Evolutionary conservation across 1,140 invertebrate genomes (phyloP).

Genomic region (Drosophila subpulchrella): DNA sequence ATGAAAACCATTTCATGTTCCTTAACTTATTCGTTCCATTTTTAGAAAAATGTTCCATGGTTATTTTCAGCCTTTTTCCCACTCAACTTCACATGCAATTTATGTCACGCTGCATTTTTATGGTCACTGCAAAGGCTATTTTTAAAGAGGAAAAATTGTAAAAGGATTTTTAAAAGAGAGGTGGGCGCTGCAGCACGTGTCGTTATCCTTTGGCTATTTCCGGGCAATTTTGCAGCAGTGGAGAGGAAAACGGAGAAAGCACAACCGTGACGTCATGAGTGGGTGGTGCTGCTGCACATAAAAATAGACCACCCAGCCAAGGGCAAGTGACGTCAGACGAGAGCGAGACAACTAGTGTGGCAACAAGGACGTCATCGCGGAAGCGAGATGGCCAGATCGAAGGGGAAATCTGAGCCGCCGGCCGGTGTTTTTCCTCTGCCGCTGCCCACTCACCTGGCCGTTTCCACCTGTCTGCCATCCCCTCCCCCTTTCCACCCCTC

Average conservation of each 20-base stretch:
- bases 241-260: slow-evolving; percentile 12
- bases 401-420: slow-evolving; percentile 36
- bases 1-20: neutral
- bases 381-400: slow-evolving; percentile 6
- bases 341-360: slow-evolving; percentile 24
- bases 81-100: slow-evolving; percentile 23
- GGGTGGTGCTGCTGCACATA: slow-evolving; percentile 11
- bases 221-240: slow-evolving; percentile 46
- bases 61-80: slow-evolving; percentile 15
- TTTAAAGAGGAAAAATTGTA: slow-evolving; percentile 10
- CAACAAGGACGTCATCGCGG: slow-evolving; percentile 57
- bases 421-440: slow-evolving; percentile 53
- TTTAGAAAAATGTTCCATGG: slow-evolving; percentile 18
- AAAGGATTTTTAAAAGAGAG: neutral
- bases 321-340: slow-evolving; percentile 52
- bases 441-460: slow-evolving; percentile 11
- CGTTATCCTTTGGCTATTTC: slow-evolving; percentile 69
- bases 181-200: slow-evolving; percentile 32
- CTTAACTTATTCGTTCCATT: slow-evolving; percentile 15
- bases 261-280: slow-evolving; percentile 53
- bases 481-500: neutral
- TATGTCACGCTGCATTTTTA: slow-evolving; percentile 43
- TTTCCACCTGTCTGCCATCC: slow-evolving; percentile 26
- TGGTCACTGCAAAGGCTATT: slow-evolving; percentile 41
- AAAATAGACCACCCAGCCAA: slow-evolving; percentile 24